phyloP scores from a whole-genome alignment of 2,113 vertebrate genomes.

The Forbesichthys agassizii region DNA sequence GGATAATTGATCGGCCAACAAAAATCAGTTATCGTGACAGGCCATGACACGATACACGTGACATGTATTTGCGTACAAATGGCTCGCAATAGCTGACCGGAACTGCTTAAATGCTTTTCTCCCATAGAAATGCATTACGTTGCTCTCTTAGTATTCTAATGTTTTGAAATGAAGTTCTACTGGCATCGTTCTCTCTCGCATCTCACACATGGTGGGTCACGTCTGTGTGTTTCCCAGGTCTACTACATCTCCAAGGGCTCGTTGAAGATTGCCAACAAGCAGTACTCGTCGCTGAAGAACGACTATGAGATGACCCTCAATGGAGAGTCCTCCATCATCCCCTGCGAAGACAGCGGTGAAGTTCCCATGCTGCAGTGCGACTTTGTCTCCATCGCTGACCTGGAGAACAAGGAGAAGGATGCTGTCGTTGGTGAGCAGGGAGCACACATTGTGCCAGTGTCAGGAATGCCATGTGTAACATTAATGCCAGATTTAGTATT shows the following conservation, averaged over 20 bases:
- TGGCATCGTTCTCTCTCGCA: slow-evolving; percentile 36
- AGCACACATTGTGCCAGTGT: background rate
- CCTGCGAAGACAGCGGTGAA: slow-evolving; percentile 87
- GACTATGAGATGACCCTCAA: slow-evolving; percentile 97
- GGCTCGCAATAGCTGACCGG: too few relatives aligned
- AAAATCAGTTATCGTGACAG: too few relatives aligned
- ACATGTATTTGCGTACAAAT: too few relatives aligned
- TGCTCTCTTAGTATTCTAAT: too few relatives aligned
- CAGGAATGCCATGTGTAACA: background rate
- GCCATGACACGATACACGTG: too few relatives aligned
- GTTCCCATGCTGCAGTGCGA: slow-evolving; percentile 91
- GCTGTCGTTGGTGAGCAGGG: slow-evolving; percentile 83
- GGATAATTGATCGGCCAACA: too few relatives aligned
- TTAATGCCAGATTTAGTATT: slow-evolving; percentile 30
- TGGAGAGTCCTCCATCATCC: slow-evolving; percentile 86
- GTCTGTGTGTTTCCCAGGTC: slow-evolving; percentile 77
- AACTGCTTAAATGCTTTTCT: too few relatives aligned
- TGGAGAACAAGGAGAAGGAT: slow-evolving; percentile 87
- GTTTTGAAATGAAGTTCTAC: slow-evolving; percentile 53
- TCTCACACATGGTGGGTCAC: slow-evolving; percentile 28
- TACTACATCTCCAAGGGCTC: slow-evolving; percentile 93
- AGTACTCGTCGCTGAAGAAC: slow-evolving; percentile 93
- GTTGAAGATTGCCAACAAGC: slow-evolving; percentile 97
- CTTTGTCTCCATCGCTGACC: slow-evolving; percentile 85
- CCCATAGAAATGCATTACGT: background rate